Base-by-base conservation (phyloP, 1,140 invertebrate species). In the Penaeus japonicus region DNA sequence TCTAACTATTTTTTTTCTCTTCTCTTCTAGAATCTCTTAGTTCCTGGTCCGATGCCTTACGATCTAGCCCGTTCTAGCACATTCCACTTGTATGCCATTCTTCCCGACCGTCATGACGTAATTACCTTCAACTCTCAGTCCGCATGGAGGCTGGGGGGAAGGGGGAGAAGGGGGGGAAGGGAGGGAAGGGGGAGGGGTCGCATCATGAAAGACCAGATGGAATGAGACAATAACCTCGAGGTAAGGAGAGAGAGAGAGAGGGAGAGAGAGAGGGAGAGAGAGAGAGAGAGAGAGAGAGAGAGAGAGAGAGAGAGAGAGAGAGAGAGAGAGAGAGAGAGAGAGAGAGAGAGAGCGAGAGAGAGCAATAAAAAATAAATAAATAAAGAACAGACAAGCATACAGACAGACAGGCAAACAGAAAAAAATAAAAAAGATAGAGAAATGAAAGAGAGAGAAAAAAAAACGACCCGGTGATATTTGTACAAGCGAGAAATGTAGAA, bases 281-380 rank as follows among this genome's bases (percentile, higher is more conserved):
- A 54, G 22, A 17, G 75, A 57, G 80, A 57, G 30, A 81, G 54
- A 81, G 79, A 80, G 79, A 81, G 54, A 81, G 47, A 81, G 47
- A 54, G 79, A 81, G 79, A 81, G 54, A 81, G 79, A 81, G 79
- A 81, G 54, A 81, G 47, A 54, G 79, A 81, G 79, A 81, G 79
- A 81, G 79, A 81, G 79, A 81, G 47, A 81, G 47, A 55, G 79
- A 81, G 79, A 81, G 53, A 55, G 47, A 81, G 30, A 53, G 32
- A 59, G 57, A 78, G 32, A 78, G 0, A 78, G 2, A 7, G 32
- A 78, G 4, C 10, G 32, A 27, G 20, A 78, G 4, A n/a, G 20
- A 35, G 32, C 1, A 39, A 39, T 12, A 47, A 47, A 47, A 12
- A 47, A 0, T 1, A 5, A 15, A 47, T 7, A 10, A 47, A 47